A percentile compares a stretch with the other conserved stretches of the same genome.
Conservation (phyloP, 2,797 vertebrate genomes). For the Sciurus carolinensis region DNA sequence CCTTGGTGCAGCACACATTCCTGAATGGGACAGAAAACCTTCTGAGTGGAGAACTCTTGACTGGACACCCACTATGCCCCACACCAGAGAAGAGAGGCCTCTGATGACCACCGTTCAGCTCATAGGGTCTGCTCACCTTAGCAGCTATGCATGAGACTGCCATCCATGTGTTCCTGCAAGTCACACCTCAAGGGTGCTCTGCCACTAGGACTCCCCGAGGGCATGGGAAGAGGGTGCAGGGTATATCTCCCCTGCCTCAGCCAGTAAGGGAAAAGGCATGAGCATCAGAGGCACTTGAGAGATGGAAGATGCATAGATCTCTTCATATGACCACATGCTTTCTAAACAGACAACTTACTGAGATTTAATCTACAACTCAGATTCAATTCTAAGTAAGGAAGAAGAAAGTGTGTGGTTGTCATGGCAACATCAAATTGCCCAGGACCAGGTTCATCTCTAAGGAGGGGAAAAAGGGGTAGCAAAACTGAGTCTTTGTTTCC, state of each 20-base stretch:
- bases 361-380: conserved; percentile 65
- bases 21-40: not conserved
- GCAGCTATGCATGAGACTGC: not conserved
- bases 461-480: conserved; percentile 6
- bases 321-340: not conserved
- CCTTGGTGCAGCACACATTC: not conserved
- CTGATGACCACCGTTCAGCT: not conserved
- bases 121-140: not conserved
- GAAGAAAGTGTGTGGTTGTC: conserved; percentile 82
- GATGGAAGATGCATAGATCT: not conserved
- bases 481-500: conserved; percentile 34
- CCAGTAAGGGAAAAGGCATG: conserved; percentile 14
- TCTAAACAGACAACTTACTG: not conserved
- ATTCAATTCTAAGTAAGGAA: conserved; percentile 65
- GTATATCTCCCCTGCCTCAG: not conserved
- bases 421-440: conserved; percentile 77
- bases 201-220: not conserved
- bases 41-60: not conserved
- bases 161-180: not conserved
- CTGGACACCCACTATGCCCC: not conserved
- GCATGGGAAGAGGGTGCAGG: not conserved
- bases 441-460: conserved; percentile 71
- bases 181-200: not conserved
- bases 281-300: not conserved
- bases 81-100: not conserved